Evolutionary conservation across 1,140 invertebrate genomes (phyloP).

Genomic region (Venustaconcha ellipsiformis): DNA sequence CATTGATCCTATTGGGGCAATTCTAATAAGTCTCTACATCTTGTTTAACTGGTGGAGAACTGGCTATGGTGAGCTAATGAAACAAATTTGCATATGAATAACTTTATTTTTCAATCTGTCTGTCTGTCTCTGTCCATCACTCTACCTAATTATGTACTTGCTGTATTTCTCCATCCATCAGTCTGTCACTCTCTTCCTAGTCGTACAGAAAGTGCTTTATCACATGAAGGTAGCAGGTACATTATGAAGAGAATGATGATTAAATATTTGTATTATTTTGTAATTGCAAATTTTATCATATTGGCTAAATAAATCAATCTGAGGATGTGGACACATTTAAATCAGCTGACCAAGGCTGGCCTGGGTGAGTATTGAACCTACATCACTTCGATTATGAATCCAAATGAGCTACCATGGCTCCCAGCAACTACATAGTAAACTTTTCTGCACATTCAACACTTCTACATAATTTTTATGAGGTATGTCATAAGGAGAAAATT

Average conservation of each 20-base stretch:
- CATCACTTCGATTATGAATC: too few relatives aligned
- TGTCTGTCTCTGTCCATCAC: background rate
- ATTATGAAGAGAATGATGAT: background rate
- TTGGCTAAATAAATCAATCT: too few relatives aligned
- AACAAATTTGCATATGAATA: background rate
- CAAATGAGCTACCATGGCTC: too few relatives aligned
- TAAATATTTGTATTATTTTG: too few relatives aligned
- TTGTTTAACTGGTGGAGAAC: slow-evolving; percentile 65
- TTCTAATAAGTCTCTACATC: slow-evolving; percentile 69
- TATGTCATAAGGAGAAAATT: too few relatives aligned
- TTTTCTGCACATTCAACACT: too few relatives aligned
- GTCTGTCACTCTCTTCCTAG: background rate
- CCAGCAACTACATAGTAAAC: too few relatives aligned
- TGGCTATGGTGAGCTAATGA: slow-evolving; percentile 51
- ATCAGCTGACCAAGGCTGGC: too few relatives aligned
- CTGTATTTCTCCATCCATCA: background rate
- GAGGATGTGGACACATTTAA: too few relatives aligned
- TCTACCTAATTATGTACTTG: background rate
- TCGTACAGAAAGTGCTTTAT: background rate
- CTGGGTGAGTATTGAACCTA: too few relatives aligned
- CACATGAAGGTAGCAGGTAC: background rate
- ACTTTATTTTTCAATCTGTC: background rate
- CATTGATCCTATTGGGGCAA: slow-evolving; percentile 71
- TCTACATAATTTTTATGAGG: too few relatives aligned
- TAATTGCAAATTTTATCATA: too few relatives aligned